Evolutionary conservation across 2,797 vertebrate genomes (phyloP), one percentile per base, ranked within the genome.

Genomic region (Prunella strophiata): DNA sequence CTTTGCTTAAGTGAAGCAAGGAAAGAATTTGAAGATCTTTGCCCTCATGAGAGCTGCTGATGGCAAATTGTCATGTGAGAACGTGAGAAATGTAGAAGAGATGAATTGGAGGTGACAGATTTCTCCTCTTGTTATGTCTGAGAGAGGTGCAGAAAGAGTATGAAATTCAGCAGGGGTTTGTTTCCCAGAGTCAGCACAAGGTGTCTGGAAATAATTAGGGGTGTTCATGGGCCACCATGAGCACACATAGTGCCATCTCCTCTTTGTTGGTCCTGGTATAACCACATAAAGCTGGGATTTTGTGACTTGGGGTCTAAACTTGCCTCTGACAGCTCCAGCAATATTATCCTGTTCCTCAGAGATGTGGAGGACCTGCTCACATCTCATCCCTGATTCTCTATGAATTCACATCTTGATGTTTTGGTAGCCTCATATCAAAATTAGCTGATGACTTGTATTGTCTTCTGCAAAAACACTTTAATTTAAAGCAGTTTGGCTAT

Each of bases 171-270:
- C 21, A 82, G 59, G 4, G 3, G 1, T n/a, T 90, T 0, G 0
- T 67, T 78, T 43, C 45, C 51, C 57, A 86, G 42, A 61, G 27
- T 26, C 32, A 78, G 58, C 38, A 74, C 13, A 16, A 32, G 11
- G 6, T 57, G 45, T 51, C 34, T 85, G 72, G 52, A 67, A 82
- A 57, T 23, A 45, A 45, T 1, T 5, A 38, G 38, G 4, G 15
- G 34, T 40, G 55, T 40, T 30, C 16, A 26, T 22, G 48, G 32
- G 42, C 17, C 30, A 68, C 54, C 45, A 32, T 3, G 5, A 65
- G 22, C 23, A 80, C 14, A 30, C 1, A 1, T 4, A 45, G 48
- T 4, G 5, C 3, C 5, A 34, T 20, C 15, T 52, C 22, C 30
- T 85, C 78, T 78, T 67, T 1, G 1, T 6, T 40, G 27, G n/a